Conservation (phyloP, 1,140 invertebrate species). For the Arion vulgaris region DNA sequence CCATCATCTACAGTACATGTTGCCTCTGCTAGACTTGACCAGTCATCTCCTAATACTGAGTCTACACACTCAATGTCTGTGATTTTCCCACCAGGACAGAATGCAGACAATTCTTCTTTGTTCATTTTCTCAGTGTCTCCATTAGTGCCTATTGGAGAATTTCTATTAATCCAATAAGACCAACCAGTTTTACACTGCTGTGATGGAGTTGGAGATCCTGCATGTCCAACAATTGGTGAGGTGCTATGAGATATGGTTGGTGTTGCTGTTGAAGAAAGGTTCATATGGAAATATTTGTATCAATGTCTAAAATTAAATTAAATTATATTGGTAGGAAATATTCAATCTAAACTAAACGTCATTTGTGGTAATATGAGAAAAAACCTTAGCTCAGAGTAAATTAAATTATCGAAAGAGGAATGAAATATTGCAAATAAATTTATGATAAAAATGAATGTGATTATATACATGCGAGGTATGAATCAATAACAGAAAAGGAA, state of each 20-base stretch:
- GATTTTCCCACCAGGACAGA: constrained; percentile 47
- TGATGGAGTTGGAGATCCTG: not conserved
- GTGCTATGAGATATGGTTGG: constrained; percentile 19
- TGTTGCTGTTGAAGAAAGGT: not conserved
- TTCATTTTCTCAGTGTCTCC: constrained; percentile 58
- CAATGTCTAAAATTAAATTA: too few relatives aligned
- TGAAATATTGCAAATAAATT: too few relatives aligned
- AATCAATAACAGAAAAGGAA: too few relatives aligned
- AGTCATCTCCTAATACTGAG: constrained; percentile 34
- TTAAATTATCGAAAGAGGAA: too few relatives aligned
- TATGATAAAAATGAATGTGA: too few relatives aligned
- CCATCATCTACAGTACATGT: constrained; percentile 45
- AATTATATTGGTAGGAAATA: too few relatives aligned
- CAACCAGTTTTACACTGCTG: too few relatives aligned
- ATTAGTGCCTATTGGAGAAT: constrained; percentile 48
- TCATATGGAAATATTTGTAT: too few relatives aligned
- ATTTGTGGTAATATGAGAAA: too few relatives aligned
- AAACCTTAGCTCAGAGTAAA: too few relatives aligned
- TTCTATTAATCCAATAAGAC: constrained; percentile 52
- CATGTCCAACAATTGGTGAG: not conserved
- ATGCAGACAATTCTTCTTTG: constrained; percentile 43
- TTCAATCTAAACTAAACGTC: too few relatives aligned
- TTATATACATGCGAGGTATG: too few relatives aligned
- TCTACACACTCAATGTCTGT: constrained; percentile 46
- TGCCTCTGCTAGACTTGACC: constrained; percentile 33